phyloP scores from a whole-genome alignment of 2,113 vertebrate species.

The Daphoenositta chrysoptera region DNA sequence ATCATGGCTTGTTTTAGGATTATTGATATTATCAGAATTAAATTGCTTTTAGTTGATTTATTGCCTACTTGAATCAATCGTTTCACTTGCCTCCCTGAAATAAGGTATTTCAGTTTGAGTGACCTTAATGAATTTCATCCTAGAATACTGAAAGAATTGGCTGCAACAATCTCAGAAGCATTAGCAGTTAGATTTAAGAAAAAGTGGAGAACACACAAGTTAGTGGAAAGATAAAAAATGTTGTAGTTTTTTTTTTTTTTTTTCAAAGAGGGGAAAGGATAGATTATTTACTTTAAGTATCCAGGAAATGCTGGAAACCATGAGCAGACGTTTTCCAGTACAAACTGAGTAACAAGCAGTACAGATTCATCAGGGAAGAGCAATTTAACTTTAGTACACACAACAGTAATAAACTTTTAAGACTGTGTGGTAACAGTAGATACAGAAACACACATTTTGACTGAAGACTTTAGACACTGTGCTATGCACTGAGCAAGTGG shows the following conservation, averaged over 20 bases:
- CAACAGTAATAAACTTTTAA: background rate
- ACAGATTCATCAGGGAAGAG: background rate
- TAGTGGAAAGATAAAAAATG: background rate
- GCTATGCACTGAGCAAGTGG: background rate
- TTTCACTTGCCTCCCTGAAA: background rate
- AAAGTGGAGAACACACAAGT: background rate
- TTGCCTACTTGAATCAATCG: background rate
- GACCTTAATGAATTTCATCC: background rate
- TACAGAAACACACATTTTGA: background rate
- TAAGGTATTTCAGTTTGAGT: background rate
- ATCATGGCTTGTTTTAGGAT: background rate
- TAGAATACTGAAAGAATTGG: background rate
- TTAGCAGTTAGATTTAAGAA: background rate
- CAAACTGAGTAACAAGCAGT: background rate
- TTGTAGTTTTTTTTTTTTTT: background rate
- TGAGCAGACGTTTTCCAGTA: background rate
- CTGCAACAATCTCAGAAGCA: background rate
- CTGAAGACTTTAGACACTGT: background rate
- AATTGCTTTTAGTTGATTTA: background rate
- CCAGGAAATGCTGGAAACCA: background rate
- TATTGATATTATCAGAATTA: background rate
- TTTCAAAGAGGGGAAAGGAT: background rate
- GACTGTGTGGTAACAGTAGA: background rate
- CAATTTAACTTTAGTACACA: background rate
- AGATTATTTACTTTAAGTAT: background rate